Conservation (phyloP, 1,140 invertebrate genomes). For the Megalonaias nervosa region DNA sequence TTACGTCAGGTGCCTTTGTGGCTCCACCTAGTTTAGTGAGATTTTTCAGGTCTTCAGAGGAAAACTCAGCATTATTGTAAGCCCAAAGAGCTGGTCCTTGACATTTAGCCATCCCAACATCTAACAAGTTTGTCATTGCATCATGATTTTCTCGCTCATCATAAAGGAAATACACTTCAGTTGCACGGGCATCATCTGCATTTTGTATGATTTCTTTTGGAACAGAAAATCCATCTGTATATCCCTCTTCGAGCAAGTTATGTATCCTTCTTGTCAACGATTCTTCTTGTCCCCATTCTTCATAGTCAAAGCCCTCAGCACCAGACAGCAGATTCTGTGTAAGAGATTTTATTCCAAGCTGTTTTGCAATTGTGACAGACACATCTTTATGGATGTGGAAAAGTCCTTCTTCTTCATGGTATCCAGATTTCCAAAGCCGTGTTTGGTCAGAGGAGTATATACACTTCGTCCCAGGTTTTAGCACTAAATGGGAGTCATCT, state of each 20-base stretch:
- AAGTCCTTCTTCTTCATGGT: constrained; percentile 40
- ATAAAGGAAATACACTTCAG: constrained; percentile 56
- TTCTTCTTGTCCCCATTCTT: constrained; percentile 49
- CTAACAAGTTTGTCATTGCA: constrained; percentile 45
- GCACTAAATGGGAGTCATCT: constrained; percentile 7
- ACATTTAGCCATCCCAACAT: constrained; percentile 50
- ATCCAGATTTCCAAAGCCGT: constrained; percentile 34
- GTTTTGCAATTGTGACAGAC: constrained; percentile 19
- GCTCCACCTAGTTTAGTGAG: constrained; percentile 56
- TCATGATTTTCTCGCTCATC: constrained; percentile 57
- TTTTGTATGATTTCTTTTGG: constrained; percentile 70
- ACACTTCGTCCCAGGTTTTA: constrained; percentile 10
- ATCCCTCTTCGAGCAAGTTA: constrained; percentile 36
- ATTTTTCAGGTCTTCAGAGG: constrained; percentile 55
- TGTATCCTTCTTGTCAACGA: constrained; percentile 46
- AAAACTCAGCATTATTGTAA: constrained; percentile 55
- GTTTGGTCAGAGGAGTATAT: constrained; percentile 38
- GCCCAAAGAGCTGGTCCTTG: constrained; percentile 55
- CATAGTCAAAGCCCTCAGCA: constrained; percentile 25
- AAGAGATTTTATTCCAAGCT: constrained; percentile 46
- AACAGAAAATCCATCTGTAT: constrained; percentile 53
- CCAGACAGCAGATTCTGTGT: constrained; percentile 26
- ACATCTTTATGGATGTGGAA: constrained; percentile 30
- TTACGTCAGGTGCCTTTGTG: constrained; percentile 52
- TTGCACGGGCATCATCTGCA: constrained; percentile 62